phyloP scores from a whole-genome alignment of 2,888 invertebrate genomes.

The Pediacus dermestoides region DNA sequence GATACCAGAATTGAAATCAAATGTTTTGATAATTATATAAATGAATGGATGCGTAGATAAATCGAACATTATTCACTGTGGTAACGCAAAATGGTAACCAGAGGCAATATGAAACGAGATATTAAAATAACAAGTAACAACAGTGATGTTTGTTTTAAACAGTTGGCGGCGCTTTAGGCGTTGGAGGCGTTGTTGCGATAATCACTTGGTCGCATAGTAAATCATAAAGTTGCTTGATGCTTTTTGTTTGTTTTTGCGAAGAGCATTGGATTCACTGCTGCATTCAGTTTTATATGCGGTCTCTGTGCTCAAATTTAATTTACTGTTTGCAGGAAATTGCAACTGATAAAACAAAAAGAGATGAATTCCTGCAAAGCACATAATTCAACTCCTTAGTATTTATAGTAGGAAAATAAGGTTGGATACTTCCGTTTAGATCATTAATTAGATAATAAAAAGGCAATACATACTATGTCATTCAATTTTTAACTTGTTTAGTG shows the following conservation, averaged over 20 bases:
- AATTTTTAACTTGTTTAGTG: too few relatives aligned
- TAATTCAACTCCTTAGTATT: too few relatives aligned
- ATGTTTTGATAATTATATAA: constrained; percentile 43
- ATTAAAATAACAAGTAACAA: constrained; percentile 50
- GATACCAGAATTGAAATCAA: constrained; percentile 35
- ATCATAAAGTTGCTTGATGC: constrained; percentile 34
- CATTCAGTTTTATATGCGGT: too few relatives aligned
- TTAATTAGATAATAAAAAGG: too few relatives aligned
- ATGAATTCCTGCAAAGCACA: too few relatives aligned
- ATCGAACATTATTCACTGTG: constrained; percentile 42
- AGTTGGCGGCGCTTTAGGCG: constrained; percentile 48
- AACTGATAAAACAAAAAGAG: too few relatives aligned
- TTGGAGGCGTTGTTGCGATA: constrained; percentile 49
- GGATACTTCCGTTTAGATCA: too few relatives aligned
- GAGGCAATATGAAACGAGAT: constrained; percentile 45
- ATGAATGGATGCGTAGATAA: constrained; percentile 45
- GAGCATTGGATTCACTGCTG: too few relatives aligned
- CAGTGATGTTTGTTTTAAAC: constrained; percentile 50
- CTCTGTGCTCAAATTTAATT: too few relatives aligned
- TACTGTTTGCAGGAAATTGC: too few relatives aligned
- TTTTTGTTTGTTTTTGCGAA: constrained; percentile 22
- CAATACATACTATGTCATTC: too few relatives aligned
- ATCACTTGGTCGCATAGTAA: constrained; percentile 48
- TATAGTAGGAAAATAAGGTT: too few relatives aligned
- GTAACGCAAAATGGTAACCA: constrained; percentile 39